Evolutionary conservation across 2,113 vertebrate species (phyloP), one percentile per base, ranked within the genome.

Genomic region (Gobiocypris rarus): DNA sequence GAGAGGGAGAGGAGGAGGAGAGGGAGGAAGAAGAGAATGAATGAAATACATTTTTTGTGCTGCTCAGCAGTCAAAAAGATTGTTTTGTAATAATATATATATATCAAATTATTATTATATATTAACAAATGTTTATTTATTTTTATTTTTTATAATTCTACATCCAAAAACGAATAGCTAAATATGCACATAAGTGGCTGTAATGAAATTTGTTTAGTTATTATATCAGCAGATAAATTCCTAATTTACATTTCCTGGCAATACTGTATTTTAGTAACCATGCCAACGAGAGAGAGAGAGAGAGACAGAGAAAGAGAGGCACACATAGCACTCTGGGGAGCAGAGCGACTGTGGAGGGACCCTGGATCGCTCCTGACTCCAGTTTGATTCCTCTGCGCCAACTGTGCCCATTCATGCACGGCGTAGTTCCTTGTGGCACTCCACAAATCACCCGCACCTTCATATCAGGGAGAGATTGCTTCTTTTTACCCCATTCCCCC

Each of bases 301-400:
- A 9, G 65, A 67, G 63, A 22, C 31, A 79, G 19, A 31, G 34
- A 61, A 1, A 3, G 4, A 48, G 24, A 81, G 24, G 15, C 9
- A 14, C 5, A 28, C 45, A 52, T 7, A 82, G 3, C 17, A 41
- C 45, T 58, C 17, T 14, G 22, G 80, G 65, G 61, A 70, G 61
- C 19, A 82, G n/a, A 77, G 75, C 1, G 4, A 82, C 79, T 54
- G 24, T 17, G 14, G 19, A 14, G 80, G n/a, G 41, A 50, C 56
- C 81, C 81, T 75, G 70, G n/a, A 43, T 61, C 11, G 15, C 26
- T 41, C n/a, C 34, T 50, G 43, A 81, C 41, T 81, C 15, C 26
- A 50, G 75, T 77, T 75, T 77, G 61, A 52, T 54, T 82, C 63
- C 80, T 48, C 83, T 69, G 52, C 34, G 59, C 67, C 54, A 61